Evolutionary conservation across 2,113 vertebrate genomes (phyloP), one percentile per base, ranked within the genome.

Genomic region (Sinocyclocheilus grahami): DNA sequence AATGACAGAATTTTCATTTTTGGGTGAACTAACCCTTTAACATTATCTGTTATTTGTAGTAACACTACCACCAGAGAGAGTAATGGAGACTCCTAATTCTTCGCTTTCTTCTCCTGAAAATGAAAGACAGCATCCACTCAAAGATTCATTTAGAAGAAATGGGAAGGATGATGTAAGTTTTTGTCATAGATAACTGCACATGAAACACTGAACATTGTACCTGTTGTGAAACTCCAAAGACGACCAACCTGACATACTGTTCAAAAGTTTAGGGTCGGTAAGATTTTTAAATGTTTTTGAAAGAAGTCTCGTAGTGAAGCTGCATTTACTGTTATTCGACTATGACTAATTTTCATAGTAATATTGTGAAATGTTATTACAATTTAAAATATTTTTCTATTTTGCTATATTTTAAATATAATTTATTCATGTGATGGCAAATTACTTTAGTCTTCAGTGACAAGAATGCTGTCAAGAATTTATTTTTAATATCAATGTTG

Each of bases 1-100:
- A 33, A 33, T 33, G 30, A 33, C 30, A 2, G 30, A 33, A 33
- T 33, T 33, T 33, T 33, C 30, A 33, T 33, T 33, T 33, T 33
- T 33, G 30, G 30, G 30, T 33, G 2, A 33, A 33, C 2, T 33
- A 33, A 3, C 30, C 30, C 30, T 33, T 33, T 33, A 63, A 63
- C 62, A 63, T 76, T 46, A 63, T 55, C 69, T 91, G 10, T 88
- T 82, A 82, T 71, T 83, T 87, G 62, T 42, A 93, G 93, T 92
- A 75, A 82, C 76, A 62, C 60, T 91, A 30, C 90, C 92, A 80
- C 85, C 86, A 83, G 87, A 92, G 86, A 89, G 55, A 72, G 79
- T 67, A 46, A 69, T 79, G 7, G 30, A 89, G 30, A 86, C 48
- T 84, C 69, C 62, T 33, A 74, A 84, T 22, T 24, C 11, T 58